Evolutionary conservation across 1,140 invertebrate genomes (phyloP).

Genomic region (Sitobion miscanthi): DNA sequence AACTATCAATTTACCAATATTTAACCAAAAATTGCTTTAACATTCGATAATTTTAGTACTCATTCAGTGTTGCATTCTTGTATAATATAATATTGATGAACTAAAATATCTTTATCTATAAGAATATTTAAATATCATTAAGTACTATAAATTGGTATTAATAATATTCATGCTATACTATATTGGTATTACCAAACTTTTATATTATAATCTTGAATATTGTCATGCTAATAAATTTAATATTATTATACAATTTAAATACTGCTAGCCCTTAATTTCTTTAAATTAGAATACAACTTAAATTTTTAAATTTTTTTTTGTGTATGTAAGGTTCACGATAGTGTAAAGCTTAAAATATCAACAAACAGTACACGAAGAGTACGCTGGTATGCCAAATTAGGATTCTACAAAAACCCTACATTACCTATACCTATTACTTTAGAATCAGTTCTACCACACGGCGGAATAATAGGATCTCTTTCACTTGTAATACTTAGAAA

Average conservation of each 20-base stretch:
- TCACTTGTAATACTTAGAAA: constrained; percentile 50
- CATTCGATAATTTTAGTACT: background rate
- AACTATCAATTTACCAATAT: background rate
- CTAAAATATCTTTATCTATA: background rate
- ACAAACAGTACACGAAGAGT: constrained; percentile 51
- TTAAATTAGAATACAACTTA: background rate
- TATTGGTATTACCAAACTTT: background rate
- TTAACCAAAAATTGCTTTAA: background rate
- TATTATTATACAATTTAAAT: background rate
- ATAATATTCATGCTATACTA: background rate
- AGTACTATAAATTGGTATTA: background rate
- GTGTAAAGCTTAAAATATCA: constrained; percentile 45
- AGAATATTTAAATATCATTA: background rate
- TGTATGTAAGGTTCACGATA: constrained; percentile 26
- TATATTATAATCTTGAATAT: background rate
- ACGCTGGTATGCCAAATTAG: constrained; percentile 38
- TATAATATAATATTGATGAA: background rate
- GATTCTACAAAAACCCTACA: constrained; percentile 30
- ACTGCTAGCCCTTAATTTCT: background rate
- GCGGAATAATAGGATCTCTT: constrained; percentile 45
- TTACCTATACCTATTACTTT: constrained; percentile 46
- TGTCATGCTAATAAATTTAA: background rate
- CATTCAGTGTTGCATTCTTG: background rate
- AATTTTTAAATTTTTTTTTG: background rate
- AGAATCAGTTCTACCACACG: constrained; percentile 47